These are phyloP conservation scores for Sipha maydis DNA, from an alignment of 2,888 invertebrate genomes.

Conservation along the genomic window DNA sequence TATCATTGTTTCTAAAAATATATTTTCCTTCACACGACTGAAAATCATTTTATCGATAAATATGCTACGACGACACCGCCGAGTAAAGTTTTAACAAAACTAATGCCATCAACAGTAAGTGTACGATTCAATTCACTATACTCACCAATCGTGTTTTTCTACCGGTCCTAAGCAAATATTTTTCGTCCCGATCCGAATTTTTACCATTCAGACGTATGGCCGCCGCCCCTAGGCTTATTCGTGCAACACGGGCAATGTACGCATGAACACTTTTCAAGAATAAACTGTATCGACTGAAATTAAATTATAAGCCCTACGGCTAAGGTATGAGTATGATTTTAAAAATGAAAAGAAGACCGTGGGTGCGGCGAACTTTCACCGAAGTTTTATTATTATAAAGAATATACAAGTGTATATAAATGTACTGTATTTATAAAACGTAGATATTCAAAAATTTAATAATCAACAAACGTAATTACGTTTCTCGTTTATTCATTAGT, in stretches of 20 bases:
- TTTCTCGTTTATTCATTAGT: no score
- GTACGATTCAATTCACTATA: not conserved
- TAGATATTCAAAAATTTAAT: no score
- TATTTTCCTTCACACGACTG: not conserved
- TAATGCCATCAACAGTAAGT: not conserved
- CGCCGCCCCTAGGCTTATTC: not conserved
- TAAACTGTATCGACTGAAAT: slow-evolving; percentile 14
- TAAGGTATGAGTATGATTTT: not conserved
- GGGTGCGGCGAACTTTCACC: no score
- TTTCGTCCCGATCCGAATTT: slow-evolving; percentile 22
- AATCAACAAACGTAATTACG: no score
- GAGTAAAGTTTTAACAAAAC: slow-evolving; percentile 9
- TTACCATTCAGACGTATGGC: slow-evolving; percentile 2
- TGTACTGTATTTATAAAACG: no score
- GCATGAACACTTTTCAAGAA: not conserved
- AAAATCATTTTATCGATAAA: not conserved
- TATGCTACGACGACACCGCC: not conserved
- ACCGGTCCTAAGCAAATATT: slow-evolving; percentile 44
- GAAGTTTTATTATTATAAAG: no score
- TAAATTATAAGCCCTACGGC: slow-evolving; percentile 4
- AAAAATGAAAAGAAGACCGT: not conserved
- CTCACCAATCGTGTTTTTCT: slow-evolving; percentile 14
- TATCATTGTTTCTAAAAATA: not conserved
- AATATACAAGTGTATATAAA: no score
- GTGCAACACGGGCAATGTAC: not conserved